Evolutionary conservation across 2,888 invertebrate species (phyloP).

Genomic region (Drosophila setosimentum): DNA sequence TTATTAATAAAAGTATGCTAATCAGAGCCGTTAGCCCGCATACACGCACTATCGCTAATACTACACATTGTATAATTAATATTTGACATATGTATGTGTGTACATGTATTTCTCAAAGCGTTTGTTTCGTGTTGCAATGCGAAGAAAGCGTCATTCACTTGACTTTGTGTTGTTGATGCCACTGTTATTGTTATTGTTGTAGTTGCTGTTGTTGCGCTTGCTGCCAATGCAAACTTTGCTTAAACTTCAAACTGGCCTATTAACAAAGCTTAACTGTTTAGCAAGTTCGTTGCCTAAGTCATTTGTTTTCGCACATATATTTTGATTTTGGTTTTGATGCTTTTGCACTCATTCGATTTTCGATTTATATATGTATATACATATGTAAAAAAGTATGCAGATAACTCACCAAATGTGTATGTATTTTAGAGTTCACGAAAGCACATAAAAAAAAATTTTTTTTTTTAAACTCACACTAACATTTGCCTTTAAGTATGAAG

Average conservation of each 20-base stretch:
- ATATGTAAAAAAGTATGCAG: not conserved
- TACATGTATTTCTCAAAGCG: conserved; percentile 3
- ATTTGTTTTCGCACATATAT: conserved; percentile 41
- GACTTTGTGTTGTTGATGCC: conserved; percentile 12
- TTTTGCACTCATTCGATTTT: conserved; percentile 5
- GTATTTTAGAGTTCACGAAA: not conserved
- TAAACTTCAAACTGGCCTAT: conserved; percentile 15
- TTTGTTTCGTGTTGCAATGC: conserved; percentile 46
- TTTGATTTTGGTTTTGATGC: conserved; percentile 1
- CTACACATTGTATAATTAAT: conserved; percentile 10
- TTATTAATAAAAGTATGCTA: conserved; percentile 75
- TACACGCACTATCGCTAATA: conserved; percentile 16
- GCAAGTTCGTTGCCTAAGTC: conserved; percentile 67
- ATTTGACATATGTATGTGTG: not conserved
- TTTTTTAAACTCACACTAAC: not conserved
- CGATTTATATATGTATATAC: not conserved
- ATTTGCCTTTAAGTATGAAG: conserved; percentile 7
- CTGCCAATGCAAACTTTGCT: conserved; percentile 30
- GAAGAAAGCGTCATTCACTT: conserved; percentile 44
- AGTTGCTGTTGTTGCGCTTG: conserved; percentile 18
- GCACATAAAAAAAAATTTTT: conserved; percentile 8
- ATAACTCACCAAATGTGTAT: conserved; percentile 3
- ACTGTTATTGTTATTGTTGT: conserved; percentile 18
- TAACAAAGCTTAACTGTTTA: conserved; percentile 23
- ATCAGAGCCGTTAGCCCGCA: conserved; percentile 53